Base-by-base conservation (phyloP, 2,113 vertebrate genomes). In the Dasypus novemcinctus region DNA sequence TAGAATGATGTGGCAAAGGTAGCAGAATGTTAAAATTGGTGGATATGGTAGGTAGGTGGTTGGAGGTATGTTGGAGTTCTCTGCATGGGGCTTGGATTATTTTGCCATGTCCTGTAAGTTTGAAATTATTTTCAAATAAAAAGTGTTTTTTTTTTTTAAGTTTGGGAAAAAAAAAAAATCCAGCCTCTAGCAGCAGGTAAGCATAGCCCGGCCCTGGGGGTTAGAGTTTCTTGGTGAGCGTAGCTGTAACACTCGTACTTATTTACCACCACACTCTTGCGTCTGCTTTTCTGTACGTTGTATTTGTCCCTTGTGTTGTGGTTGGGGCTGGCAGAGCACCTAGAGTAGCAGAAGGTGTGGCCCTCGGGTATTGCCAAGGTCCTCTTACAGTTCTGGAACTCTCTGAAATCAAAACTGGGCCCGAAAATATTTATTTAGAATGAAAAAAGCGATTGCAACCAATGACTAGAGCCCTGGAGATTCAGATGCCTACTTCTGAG, bases 331-430 rank as follows among this genome's bases (percentile, higher is more conserved):
- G 15, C 7, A 63, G 79, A 43, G 11, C 52, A 1, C 36, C 29
- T 1, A 0, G 33, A 43, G 61, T 29, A 36, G 59, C 36, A 20
- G 2, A 23, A 9, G 14, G 18, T 4, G 0, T 68, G 25, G 12
- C 54, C 63, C 79, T 57, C 74, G 54, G 25, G 83, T 52, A 76
- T 82, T 82, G 2, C 36, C 54, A 89, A 25, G 5, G 25, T 84
- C 59, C 31, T 29, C 15, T 0, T 87, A 13, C 52, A 18, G 85
- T 61, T 85, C 46, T 21, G 9, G 64, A 90, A 36, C 49, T 84
- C 66, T 87, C 57, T 41, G 68, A 87, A 66, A 80, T 94, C 27
- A 92, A 87, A 89, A 79, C 74, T 59, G 66, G 20, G 8, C 33
- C 38, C 31, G 21, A 57, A 68, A n/a, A 17, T 75, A 76, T 85